These are phyloP conservation scores for Tanypteryx hageni DNA, from an alignment of 2,888 invertebrate species.

Conservation along the genomic window DNA sequence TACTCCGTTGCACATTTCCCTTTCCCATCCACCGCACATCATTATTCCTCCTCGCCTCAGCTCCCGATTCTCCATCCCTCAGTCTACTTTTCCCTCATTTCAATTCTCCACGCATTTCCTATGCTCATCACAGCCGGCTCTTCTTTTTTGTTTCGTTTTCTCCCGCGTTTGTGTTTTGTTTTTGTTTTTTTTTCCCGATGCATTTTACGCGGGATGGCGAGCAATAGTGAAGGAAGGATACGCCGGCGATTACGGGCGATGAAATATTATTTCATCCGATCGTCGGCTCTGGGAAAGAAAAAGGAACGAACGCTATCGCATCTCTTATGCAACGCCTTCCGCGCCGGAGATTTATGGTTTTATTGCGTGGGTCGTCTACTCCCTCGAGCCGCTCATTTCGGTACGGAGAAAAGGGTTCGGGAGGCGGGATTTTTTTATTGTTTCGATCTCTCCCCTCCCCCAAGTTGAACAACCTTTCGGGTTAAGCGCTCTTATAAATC, in stretches of 20 bases:
- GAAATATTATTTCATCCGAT: constrained; percentile 6
- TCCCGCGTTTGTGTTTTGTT: background rate
- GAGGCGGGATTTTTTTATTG: background rate
- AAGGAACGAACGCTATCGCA: background rate
- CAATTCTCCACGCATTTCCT: background rate
- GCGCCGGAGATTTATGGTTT: constrained; percentile 12
- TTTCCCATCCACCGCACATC: background rate
- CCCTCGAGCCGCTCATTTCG: background rate
- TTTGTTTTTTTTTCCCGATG: background rate
- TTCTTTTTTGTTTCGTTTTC: background rate
- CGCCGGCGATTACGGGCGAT: background rate
- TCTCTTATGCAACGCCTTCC: background rate
- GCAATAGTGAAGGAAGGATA: background rate
- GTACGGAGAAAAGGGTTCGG: background rate
- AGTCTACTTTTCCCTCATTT: background rate
- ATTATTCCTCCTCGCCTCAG: background rate
- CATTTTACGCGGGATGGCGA: background rate
- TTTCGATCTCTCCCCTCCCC: background rate
- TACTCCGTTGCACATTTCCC: constrained; percentile 7
- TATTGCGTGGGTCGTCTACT: constrained; percentile 14
- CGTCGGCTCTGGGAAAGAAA: background rate
- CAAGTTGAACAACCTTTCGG: too few species aligned
- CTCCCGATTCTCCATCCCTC: background rate
- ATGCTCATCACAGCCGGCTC: background rate
- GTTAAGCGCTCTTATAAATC: too few species aligned